Evolutionary conservation across 1,140 invertebrate species (phyloP).

Genomic region (Sitodiplosis mosellana): DNA sequence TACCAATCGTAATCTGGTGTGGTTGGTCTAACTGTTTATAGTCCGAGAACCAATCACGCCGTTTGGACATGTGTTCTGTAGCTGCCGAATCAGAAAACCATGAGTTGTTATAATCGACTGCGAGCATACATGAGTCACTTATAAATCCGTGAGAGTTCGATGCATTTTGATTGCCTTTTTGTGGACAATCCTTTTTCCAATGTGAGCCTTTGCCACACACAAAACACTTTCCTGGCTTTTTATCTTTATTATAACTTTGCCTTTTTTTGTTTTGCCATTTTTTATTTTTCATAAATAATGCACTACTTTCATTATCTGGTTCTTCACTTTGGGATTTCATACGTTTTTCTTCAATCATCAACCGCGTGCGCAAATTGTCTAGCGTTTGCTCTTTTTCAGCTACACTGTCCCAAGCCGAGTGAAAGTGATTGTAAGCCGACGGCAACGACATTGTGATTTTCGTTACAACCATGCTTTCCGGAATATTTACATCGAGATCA

Average conservation of each 20-base stretch:
- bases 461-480: too few relatives aligned
- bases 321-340: neutral
- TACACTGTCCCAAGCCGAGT: conserved; percentile 12
- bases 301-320: neutral
- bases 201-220: conserved; percentile 6
- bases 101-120: neutral
- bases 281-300: neutral
- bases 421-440: conserved; percentile 10
- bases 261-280: neutral
- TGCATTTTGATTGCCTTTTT: neutral
- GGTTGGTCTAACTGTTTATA: neutral
- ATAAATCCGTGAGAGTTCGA: neutral
- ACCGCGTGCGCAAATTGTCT: conserved; percentile 8
- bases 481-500: too few relatives aligned
- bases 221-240: conserved; percentile 7
- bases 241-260: neutral
- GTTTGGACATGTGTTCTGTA: neutral
- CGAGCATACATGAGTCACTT: too few relatives aligned
- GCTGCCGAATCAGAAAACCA: neutral
- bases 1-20: neutral
- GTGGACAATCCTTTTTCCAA: conserved; percentile 5
- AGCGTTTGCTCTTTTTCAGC: conserved; percentile 9
- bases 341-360: conserved; percentile 11
- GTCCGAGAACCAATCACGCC: neutral
- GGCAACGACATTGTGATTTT: too few relatives aligned